Percentiles rank a stretch among this genome's conserved stretches.
These are phyloP conservation scores for Colletes latitarsis DNA, from an alignment of 1,140 invertebrate genomes.

Conservation along the genomic window DNA sequence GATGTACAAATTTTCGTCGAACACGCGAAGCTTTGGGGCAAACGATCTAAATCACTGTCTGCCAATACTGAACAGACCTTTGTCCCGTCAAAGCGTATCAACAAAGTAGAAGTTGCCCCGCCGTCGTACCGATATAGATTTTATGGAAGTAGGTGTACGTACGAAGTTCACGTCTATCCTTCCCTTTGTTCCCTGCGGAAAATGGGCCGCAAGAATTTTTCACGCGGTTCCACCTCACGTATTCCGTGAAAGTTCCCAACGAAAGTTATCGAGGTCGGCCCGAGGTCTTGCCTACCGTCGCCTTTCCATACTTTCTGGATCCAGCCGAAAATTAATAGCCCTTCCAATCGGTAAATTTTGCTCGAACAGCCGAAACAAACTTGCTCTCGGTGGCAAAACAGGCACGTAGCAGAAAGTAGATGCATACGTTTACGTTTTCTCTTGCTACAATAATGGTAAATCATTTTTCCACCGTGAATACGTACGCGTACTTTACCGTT, in stretches of 20 bases:
- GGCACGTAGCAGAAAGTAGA: not conserved
- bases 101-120: constrained; percentile 57
- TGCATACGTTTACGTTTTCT: not conserved
- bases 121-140: constrained; percentile 57
- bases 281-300: constrained; percentile 19
- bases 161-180: constrained; percentile 11
- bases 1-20: constrained; percentile 46
- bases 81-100: constrained; percentile 37
- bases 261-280: constrained; percentile 61
- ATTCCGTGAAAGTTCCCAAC: constrained; percentile 58
- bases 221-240: constrained; percentile 64
- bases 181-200: constrained; percentile 59
- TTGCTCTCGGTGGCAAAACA: not conserved
- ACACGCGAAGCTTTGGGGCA: constrained; percentile 31
- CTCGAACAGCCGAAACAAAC: constrained; percentile 31
- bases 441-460: not conserved
- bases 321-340: constrained; percentile 48
- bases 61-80: constrained; percentile 54
- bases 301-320: constrained; percentile 44
- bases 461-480: not conserved
- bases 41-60: constrained; percentile 62
- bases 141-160: constrained; percentile 50
- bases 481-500: no score
- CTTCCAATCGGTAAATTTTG: constrained; percentile 33
- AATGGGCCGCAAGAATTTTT: constrained; percentile 64